phyloP scores from a whole-genome alignment of 2,797 vertebrate genomes.

The Gymnodraco acuticeps region DNA sequence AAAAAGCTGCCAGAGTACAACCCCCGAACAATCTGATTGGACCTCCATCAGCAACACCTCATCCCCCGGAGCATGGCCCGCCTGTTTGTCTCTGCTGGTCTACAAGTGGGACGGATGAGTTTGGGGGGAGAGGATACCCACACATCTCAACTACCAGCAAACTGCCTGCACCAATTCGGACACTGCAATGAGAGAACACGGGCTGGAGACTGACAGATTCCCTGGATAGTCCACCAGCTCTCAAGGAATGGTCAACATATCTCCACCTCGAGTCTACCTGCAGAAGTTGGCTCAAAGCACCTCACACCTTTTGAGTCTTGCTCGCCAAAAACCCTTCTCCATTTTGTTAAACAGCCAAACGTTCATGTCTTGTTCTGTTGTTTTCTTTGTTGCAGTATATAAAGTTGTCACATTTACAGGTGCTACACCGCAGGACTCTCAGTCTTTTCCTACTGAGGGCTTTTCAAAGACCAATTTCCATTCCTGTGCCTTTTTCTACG shows the following conservation, averaged over 20 bases:
- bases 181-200: slow-evolving; percentile 35
- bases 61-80: slow-evolving; percentile 52
- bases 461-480: slow-evolving; percentile 81
- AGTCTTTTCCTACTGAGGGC: slow-evolving; percentile 62
- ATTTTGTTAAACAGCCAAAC: slow-evolving; percentile 67
- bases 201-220: slow-evolving; percentile 20
- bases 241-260: slow-evolving; percentile 26
- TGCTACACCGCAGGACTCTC: slow-evolving; percentile 81
- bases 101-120: slow-evolving; percentile 47
- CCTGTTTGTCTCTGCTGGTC: slow-evolving; percentile 42
- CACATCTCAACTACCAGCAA: slow-evolving; percentile 64
- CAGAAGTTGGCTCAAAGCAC: slow-evolving; percentile 69
- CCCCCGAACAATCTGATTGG: slow-evolving; percentile 92
- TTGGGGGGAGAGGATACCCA: slow-evolving; percentile 47
- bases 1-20: slow-evolving; percentile 97
- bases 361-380: slow-evolving; percentile 47
- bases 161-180: slow-evolving; percentile 58
- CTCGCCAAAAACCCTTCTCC: slow-evolving; percentile 58
- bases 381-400: slow-evolving; percentile 65
- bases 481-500: slow-evolving; percentile 82
- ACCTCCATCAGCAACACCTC: slow-evolving; percentile 26
- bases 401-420: slow-evolving; percentile 76
- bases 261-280: slow-evolving; percentile 39
- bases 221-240: slow-evolving; percentile 28
- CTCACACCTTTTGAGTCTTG: slow-evolving; percentile 63